Conservation (phyloP, 2,888 invertebrate species). For the Stenurella melanura region DNA sequence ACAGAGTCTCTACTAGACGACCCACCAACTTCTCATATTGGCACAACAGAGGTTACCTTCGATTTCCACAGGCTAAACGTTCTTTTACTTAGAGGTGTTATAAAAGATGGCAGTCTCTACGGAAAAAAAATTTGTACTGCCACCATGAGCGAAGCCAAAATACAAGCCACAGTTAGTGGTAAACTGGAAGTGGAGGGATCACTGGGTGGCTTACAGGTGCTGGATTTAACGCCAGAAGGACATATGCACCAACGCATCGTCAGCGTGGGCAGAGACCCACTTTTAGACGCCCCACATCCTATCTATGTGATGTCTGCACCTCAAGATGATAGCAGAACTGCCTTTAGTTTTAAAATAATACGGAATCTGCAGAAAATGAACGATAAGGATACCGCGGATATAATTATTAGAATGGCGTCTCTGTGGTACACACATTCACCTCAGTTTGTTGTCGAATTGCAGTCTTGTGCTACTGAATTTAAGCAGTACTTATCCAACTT, state of each 20-base stretch:
- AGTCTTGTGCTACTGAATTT: conserved; percentile 92
- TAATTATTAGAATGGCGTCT: conserved; percentile 84
- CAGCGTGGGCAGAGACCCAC: conserved; percentile 86
- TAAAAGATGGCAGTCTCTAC: conserved; percentile 81
- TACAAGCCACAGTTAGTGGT: conserved; percentile 84
- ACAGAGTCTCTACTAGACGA: conserved; percentile 66
- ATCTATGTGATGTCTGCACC: conserved; percentile 69
- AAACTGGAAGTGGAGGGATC: conserved; percentile 86
- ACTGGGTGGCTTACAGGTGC: conserved; percentile 91
- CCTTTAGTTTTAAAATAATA: conserved; percentile 76
- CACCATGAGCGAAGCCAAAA: conserved; percentile 92
- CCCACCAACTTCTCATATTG: conserved; percentile 68
- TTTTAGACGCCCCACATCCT: conserved; percentile 74
- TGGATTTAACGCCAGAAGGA: conserved; percentile 91
- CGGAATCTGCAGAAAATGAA: conserved; percentile 63
- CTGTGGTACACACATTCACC: conserved; percentile 96
- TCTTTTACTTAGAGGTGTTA: conserved; percentile 84
- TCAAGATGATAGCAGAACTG: conserved; percentile 68
- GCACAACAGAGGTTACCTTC: conserved; percentile 90
- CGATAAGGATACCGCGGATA: conserved; percentile 66
- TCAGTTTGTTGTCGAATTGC: conserved; percentile 87
- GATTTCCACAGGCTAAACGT: conserved; percentile 95
- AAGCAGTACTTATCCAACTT: conserved; percentile 90
- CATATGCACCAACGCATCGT: conserved; percentile 90
- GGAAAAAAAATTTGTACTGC: conserved; percentile 95